Evolutionary conservation across 2,113 vertebrate genomes (phyloP).

Genomic region (Toxotes chatareus): DNA sequence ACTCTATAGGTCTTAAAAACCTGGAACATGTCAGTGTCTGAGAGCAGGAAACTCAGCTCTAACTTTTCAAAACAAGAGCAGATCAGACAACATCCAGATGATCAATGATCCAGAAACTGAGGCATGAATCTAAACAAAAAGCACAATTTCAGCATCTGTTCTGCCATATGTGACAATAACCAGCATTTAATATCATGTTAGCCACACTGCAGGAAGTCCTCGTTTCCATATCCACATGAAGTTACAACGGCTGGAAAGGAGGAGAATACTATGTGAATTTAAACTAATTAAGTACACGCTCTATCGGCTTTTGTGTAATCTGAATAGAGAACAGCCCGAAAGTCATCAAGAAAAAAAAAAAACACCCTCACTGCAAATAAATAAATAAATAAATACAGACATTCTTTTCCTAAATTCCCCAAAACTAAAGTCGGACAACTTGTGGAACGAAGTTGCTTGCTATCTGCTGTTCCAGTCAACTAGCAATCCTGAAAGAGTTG

Average conservation of each 20-base stretch:
- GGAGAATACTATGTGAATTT: background rate
- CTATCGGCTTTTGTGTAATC: background rate
- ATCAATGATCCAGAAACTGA: background rate
- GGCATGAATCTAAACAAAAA: conserved; percentile 20
- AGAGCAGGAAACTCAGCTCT: background rate
- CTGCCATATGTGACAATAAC: conserved; percentile 15
- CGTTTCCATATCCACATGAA: background rate
- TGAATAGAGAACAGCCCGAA: background rate
- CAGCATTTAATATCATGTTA: conserved; percentile 32
- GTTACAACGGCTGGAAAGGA: background rate
- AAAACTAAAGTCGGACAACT: conserved; percentile 37
- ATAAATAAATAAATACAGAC: background rate
- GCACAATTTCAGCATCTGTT: conserved; percentile 16
- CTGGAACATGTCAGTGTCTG: background rate
- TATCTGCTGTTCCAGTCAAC: conserved; percentile 96
- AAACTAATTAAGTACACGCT: background rate
- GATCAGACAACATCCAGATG: background rate
- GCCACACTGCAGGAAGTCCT: conserved; percentile 8
- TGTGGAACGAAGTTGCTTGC: conserved; percentile 77
- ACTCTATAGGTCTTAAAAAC: too few species aligned
- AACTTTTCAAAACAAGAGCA: background rate
- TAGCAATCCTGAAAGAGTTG: conserved; percentile 96
- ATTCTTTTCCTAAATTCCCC: conserved; percentile 24
- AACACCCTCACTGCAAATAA: background rate
- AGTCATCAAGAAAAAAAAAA: conserved; percentile 10